These are phyloP conservation scores for Ciconia nigra DNA, from an alignment of 2,797 vertebrate genomes.

Conservation along the genomic window DNA sequence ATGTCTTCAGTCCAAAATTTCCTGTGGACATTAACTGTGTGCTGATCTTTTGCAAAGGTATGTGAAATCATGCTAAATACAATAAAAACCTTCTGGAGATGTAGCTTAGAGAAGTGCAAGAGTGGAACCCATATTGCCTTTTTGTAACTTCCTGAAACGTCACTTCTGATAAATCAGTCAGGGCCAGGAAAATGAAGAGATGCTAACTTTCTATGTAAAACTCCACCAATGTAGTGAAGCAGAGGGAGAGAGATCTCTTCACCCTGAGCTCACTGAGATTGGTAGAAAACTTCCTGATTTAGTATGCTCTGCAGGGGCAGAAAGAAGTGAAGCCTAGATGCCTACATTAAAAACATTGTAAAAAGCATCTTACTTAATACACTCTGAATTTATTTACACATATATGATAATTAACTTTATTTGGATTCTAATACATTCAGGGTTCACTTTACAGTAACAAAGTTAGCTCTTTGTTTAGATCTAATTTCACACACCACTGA, in stretches of 20 bases:
- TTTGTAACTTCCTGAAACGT: not conserved
- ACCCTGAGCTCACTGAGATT: not conserved
- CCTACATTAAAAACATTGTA: not conserved
- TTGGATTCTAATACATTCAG: not conserved
- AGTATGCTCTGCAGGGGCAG: not conserved
- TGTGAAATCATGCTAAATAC: not conserved
- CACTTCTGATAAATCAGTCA: not conserved
- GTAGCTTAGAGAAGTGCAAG: not conserved
- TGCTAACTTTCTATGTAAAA: fast-evolving
- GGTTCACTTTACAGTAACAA: not conserved
- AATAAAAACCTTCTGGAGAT: not conserved
- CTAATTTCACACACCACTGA: slow-evolving; percentile 37
- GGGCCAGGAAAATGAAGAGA: not conserved
- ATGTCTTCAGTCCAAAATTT: not conserved
- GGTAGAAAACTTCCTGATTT: not conserved
- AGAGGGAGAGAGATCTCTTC: not conserved
- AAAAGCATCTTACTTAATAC: not conserved
- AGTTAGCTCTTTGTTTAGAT: slow-evolving; percentile 3
- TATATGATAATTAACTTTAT: not conserved
- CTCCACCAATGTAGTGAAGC: not conserved
- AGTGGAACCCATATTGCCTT: not conserved
- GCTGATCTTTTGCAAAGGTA: not conserved
- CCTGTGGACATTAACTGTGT: not conserved
- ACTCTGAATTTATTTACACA: not conserved
- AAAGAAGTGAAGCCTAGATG: not conserved